These are phyloP conservation scores for Nyctalus aviator DNA, from an alignment of 2,797 vertebrate species.

Conservation along the genomic window DNA sequence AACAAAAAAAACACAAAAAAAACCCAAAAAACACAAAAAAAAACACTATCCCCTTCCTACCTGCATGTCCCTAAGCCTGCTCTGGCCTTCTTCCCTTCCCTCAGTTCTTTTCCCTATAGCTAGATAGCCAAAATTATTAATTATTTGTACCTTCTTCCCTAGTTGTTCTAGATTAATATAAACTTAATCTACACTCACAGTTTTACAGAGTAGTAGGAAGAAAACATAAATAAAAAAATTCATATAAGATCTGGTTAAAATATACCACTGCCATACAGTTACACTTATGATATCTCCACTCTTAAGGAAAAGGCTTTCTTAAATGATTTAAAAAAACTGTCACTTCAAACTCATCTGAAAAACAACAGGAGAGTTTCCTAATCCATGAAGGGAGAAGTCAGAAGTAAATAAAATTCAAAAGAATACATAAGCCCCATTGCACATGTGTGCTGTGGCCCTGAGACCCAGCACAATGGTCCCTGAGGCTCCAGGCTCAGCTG, in stretches of 20 bases:
- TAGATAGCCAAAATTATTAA: slow-evolving; percentile 26
- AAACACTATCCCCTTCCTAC: neutral
- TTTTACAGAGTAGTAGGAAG: slow-evolving; percentile 11
- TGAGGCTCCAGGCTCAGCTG: neutral
- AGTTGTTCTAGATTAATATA: slow-evolving; percentile 2
- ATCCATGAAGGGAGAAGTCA: slow-evolving; percentile 17
- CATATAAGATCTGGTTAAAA: slow-evolving; percentile 17
- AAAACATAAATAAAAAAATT: slow-evolving; percentile 16
- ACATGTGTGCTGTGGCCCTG: neutral
- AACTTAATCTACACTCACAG: neutral
- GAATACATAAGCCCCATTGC: neutral
- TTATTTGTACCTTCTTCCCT: neutral
- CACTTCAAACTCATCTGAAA: neutral
- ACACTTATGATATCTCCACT: neutral
- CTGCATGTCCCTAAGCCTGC: neutral
- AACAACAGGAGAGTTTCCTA: slow-evolving; percentile 25
- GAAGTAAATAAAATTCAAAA: neutral
- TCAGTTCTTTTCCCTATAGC: neutral
- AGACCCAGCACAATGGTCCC: neutral
- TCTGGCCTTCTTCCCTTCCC: neutral
- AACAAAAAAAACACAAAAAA: neutral
- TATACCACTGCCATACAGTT: neutral
- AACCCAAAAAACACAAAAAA: neutral
- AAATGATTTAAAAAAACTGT: neutral
- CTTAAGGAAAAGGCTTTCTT: slow-evolving; percentile 24